Percentiles rank a stretch among this genome's conserved stretches.
These are phyloP conservation scores for Chloroclystis v-ata DNA, from an alignment of 2,888 invertebrate species.

Conservation along the genomic window DNA sequence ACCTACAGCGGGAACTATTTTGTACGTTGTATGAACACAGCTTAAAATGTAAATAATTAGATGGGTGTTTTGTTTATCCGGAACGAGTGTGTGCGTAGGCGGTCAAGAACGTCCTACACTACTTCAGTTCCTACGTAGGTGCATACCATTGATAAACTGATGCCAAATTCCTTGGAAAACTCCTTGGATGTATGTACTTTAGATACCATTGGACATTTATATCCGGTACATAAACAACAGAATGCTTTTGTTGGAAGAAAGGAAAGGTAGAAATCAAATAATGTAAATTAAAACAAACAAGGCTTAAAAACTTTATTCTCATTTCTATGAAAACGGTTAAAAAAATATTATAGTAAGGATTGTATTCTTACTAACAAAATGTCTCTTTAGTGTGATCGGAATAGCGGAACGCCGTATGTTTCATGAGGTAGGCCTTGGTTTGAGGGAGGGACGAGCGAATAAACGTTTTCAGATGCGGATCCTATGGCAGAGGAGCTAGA, in stretches of 20 bases:
- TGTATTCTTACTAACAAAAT: too few relatives aligned
- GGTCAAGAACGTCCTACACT: conserved; percentile 14
- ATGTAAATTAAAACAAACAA: neutral
- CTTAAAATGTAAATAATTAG: conserved; percentile 30
- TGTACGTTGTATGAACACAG: neutral
- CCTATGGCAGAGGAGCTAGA: conserved; percentile 23
- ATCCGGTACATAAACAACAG: neutral
- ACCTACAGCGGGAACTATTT: too few relatives aligned
- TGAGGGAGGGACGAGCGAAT: conserved; percentile 39
- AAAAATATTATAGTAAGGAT: too few relatives aligned
- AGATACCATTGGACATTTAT: neutral
- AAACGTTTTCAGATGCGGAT: conserved; percentile 13
- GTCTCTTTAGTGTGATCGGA: conserved; percentile 37
- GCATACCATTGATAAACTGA: conserved; percentile 2
- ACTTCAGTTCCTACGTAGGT: neutral
- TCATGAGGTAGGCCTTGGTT: conserved; percentile 68
- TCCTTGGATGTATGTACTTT: conserved; percentile 1
- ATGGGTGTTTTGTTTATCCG: conserved; percentile 26
- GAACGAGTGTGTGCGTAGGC: conserved; percentile 42
- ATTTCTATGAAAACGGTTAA: too few relatives aligned
- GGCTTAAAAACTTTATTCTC: conserved; percentile 20
- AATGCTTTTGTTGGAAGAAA: too few relatives aligned
- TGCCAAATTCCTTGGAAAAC: conserved; percentile 5
- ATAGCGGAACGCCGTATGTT: conserved; percentile 63
- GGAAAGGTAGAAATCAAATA: neutral